phyloP scores from a whole-genome alignment of 2,113 vertebrate genomes.

The Petroica traversi region DNA sequence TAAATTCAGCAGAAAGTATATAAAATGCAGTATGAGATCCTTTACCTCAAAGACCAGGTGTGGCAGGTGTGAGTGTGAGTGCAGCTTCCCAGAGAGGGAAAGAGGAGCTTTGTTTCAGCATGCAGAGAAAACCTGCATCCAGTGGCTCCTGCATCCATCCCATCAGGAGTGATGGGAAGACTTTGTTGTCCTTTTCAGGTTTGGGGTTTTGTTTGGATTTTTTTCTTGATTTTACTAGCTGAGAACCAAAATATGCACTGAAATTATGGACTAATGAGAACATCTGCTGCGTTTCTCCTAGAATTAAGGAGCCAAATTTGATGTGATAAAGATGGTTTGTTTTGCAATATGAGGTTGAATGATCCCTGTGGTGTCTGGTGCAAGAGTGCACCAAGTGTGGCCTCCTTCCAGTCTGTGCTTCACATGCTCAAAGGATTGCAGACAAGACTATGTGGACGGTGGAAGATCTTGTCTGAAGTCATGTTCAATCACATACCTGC shows the following conservation, averaged over 20 bases:
- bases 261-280: neutral
- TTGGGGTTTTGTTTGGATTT: neutral
- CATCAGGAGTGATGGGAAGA: neutral
- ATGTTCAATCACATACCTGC: neutral
- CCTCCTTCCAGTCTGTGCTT: neutral
- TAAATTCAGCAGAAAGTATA: neutral
- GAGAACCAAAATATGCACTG: neutral
- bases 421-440: neutral
- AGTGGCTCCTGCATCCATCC: neutral
- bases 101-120: neutral
- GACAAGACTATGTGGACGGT: neutral
- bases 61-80: neutral
- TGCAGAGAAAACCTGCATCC: neutral
- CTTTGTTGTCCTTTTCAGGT: neutral
- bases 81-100: neutral
- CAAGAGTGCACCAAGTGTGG: neutral
- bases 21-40: neutral
- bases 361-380: neutral
- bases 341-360: neutral
- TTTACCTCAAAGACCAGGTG: neutral
- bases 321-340: neutral
- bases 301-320: neutral
- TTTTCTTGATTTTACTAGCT: neutral
- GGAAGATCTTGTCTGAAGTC: neutral
- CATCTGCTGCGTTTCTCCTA: neutral